A percentile compares a stretch with the other conserved stretches of the same genome.
Conservation (phyloP, 1,140 invertebrate genomes). For the Brachionus paranguensis region DNA sequence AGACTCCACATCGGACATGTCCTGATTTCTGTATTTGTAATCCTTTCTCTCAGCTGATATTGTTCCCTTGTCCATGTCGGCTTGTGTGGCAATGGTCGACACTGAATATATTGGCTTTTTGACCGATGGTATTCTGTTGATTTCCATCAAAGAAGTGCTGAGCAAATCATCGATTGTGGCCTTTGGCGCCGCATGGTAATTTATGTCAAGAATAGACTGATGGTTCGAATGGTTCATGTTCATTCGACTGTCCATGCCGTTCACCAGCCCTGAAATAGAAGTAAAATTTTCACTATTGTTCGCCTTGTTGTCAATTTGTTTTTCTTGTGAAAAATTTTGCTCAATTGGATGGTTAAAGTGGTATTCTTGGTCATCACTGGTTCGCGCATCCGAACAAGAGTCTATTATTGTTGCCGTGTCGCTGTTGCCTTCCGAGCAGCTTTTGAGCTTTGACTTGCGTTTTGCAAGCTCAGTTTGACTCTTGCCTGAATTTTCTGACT, state of each 20-base stretch:
- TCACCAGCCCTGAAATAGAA: neutral
- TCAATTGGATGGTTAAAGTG: neutral
- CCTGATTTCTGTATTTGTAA: conserved; percentile 33
- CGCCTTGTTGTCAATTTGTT: neutral
- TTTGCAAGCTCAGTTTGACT: neutral
- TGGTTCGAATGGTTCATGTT: neutral
- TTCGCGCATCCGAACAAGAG: neutral
- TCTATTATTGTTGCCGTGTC: conserved; percentile 26
- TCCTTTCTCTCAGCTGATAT: conserved; percentile 31
- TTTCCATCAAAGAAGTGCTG: neutral
- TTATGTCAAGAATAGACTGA: neutral
- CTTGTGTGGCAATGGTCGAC: conserved; percentile 28
- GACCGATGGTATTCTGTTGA: conserved; percentile 16
- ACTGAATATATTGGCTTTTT: conserved; percentile 34
- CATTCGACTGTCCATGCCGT: neutral
- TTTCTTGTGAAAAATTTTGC: neutral
- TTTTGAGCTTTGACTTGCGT: neutral
- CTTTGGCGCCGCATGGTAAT: neutral
- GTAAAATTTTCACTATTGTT: conserved; percentile 17
- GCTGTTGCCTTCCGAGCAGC: neutral
- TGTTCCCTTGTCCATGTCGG: conserved; percentile 31
- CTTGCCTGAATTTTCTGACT: conserved; percentile 1
- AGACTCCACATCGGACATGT: conserved; percentile 32
- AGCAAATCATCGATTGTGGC: neutral
- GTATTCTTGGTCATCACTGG: neutral